These are phyloP conservation scores for Morelia viridis DNA, from an alignment of 2,797 vertebrate species.

Conservation along the genomic window DNA sequence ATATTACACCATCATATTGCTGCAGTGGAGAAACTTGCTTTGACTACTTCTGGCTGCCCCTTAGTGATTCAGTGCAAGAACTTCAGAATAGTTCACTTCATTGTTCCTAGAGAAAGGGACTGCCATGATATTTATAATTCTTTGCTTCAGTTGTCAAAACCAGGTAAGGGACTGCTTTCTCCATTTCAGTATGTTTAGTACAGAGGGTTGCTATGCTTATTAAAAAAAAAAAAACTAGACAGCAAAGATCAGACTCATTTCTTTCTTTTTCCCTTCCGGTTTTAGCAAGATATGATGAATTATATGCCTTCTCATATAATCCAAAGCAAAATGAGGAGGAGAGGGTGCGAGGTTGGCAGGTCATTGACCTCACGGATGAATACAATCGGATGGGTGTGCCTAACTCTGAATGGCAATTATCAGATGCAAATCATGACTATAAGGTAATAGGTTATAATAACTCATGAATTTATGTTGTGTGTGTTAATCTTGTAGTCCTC, in stretches of 20 bases:
- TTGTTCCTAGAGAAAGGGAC: slow-evolving; percentile 91
- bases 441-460: slow-evolving; percentile 75
- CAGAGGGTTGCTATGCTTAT: neutral
- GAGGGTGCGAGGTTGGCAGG: slow-evolving; percentile 89
- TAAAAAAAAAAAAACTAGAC: neutral
- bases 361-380: slow-evolving; percentile 88
- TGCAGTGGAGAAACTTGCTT: slow-evolving; percentile 90
- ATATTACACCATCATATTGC: slow-evolving; percentile 97
- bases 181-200: neutral
- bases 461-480: neutral
- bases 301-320: slow-evolving; percentile 98
- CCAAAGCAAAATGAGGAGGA: slow-evolving; percentile 94
- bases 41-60: slow-evolving; percentile 94
- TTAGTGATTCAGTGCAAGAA: slow-evolving; percentile 96
- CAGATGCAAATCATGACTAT: slow-evolving; percentile 91
- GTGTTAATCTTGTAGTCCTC: neutral
- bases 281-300: slow-evolving; percentile 85
- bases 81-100: slow-evolving; percentile 92
- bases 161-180: slow-evolving; percentile 75
- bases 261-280: neutral
- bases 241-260: neutral
- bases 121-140: slow-evolving; percentile 98
- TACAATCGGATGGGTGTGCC: slow-evolving; percentile 95
- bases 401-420: slow-evolving; percentile 91
- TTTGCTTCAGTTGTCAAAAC: slow-evolving; percentile 86